Conservation (phyloP, 2,888 invertebrate genomes). For the Chydorus sphaericus region DNA sequence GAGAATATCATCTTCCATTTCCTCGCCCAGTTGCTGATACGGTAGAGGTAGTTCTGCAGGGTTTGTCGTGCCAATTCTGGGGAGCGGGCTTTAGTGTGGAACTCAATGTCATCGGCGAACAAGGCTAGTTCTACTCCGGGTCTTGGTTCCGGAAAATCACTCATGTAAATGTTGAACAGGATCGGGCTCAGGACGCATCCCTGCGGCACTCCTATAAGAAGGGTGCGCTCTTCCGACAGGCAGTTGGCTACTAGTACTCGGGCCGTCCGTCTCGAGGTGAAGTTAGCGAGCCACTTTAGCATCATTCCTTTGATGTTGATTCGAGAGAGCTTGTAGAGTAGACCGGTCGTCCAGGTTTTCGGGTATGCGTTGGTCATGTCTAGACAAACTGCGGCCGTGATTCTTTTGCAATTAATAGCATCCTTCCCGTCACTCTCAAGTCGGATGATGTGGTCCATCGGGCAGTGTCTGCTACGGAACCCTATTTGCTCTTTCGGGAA, state of each 20-base stretch:
- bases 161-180: slow-evolving; percentile 14
- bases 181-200: slow-evolving; percentile 15
- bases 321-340: slow-evolving; percentile 12
- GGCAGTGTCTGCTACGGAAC: too few species aligned
- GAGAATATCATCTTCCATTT: background rate
- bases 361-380: slow-evolving; percentile 18
- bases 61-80: background rate
- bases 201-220: slow-evolving; percentile 15
- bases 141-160: slow-evolving; percentile 1
- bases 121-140: background rate
- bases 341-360: slow-evolving; percentile 18
- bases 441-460: too few species aligned
- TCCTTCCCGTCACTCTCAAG: too few species aligned
- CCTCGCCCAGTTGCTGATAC: background rate
- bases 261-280: background rate
- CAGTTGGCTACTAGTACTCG: background rate
- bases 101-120: slow-evolving; percentile 5
- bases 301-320: slow-evolving; percentile 17
- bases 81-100: background rate
- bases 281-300: slow-evolving; percentile 15
- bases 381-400: slow-evolving; percentile 20
- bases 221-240: background rate
- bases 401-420: too few species aligned
- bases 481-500: too few species aligned
- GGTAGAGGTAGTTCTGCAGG: background rate